These are phyloP conservation scores for Trachelus tabidus DNA, from an alignment of 2,888 invertebrate genomes.

Conservation along the genomic window DNA sequence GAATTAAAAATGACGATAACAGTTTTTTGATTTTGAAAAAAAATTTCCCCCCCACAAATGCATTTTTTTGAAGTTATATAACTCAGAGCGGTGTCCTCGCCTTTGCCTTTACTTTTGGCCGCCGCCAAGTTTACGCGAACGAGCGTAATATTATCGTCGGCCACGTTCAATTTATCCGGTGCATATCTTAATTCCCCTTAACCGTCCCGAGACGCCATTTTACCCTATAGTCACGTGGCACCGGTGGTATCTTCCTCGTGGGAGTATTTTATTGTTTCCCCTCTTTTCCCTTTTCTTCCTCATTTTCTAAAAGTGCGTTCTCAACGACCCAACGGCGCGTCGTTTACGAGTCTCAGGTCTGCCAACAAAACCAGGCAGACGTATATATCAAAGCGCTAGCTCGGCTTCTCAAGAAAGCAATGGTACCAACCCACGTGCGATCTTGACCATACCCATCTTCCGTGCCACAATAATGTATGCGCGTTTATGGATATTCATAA, in stretches of 20 bases:
- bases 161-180: background rate
- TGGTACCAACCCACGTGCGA: background rate
- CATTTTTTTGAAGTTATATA: accelerated
- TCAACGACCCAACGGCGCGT: background rate
- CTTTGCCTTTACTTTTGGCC: background rate
- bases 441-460: background rate
- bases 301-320: background rate
- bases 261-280: background rate
- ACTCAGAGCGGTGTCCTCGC: no score
- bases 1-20: background rate
- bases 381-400: background rate
- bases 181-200: background rate
- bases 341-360: background rate
- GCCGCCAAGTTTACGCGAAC: background rate
- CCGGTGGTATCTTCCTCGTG: background rate
- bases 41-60: no score
- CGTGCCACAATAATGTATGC: background rate
- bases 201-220: background rate
- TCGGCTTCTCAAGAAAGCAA: background rate
- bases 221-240: background rate
- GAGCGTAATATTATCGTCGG: background rate
- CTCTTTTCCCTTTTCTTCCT: background rate
- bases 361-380: background rate
- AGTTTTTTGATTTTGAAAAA: background rate
- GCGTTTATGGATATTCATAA: background rate